A percentile compares a stretch with the other conserved stretches of the same genome.
These are phyloP conservation scores for Radopholus similis DNA, from an alignment of 1,140 invertebrate species.

Conservation along the genomic window DNA sequence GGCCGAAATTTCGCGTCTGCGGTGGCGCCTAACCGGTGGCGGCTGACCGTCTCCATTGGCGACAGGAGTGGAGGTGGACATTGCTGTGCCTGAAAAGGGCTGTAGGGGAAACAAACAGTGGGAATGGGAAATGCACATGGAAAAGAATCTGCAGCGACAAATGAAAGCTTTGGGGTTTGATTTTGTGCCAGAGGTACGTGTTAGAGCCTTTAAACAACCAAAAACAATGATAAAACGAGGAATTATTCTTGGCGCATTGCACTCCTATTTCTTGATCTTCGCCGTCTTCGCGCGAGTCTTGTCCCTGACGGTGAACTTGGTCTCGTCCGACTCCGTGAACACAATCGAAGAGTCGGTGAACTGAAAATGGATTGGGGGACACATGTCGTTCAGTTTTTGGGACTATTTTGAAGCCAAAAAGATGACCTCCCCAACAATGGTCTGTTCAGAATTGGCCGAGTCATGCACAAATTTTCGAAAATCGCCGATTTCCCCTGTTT, in stretches of 20 bases:
- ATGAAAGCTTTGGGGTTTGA: not conserved
- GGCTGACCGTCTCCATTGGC: not conserved
- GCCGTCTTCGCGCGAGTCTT: conserved; percentile 49
- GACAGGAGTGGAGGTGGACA: not conserved
- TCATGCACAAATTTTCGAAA: too few relatives aligned
- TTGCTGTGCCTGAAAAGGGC: too few relatives aligned
- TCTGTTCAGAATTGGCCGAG: too few relatives aligned
- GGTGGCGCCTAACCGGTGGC: not conserved
- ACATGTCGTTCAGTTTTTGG: too few relatives aligned
- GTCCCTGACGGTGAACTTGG: conserved; percentile 41
- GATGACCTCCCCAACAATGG: too few relatives aligned
- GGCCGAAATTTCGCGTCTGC: conserved; percentile 32
- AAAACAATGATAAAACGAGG: conserved; percentile 21
- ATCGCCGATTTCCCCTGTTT: too few relatives aligned
- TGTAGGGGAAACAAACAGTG: too few relatives aligned
- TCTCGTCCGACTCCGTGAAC: conserved; percentile 48
- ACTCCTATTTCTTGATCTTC: conserved; percentile 53
- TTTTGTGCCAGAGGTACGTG: too few relatives aligned
- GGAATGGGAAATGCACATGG: too few relatives aligned
- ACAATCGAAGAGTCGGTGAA: conserved; percentile 50
- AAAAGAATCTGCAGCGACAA: too few relatives aligned
- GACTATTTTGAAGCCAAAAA: too few relatives aligned
- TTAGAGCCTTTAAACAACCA: conserved; percentile 16
- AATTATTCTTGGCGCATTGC: too few relatives aligned
- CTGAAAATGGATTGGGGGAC: conserved; percentile 25